Evolutionary conservation across 2,888 invertebrate species (phyloP), one percentile per base, ranked within the genome.

Genomic region (Heliconius cydno): DNA sequence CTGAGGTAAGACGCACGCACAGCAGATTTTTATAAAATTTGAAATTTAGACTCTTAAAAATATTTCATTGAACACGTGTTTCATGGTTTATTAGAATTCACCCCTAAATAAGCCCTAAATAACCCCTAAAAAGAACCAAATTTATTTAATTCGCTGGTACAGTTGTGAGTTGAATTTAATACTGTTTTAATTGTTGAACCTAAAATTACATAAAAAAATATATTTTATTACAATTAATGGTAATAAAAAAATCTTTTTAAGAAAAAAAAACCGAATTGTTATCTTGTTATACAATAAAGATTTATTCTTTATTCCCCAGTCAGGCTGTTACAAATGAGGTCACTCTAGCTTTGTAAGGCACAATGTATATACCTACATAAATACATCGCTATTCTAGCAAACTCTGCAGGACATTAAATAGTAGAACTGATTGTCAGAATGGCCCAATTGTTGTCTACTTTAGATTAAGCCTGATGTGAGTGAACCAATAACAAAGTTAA

Each of bases 331-430:
- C 68, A 70, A 70, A 70, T 70, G 41, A 41, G 68, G 68, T 68
- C 68, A 41, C 41, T 68, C 15, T 84, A 41, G 86, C 87, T 90
- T 88, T 90, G 86, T 86, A 81, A 80, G 85, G 28, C 28, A 28
- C 28, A 28, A 28, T 28, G 28, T 28, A 28, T 28, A 28, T 28
- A 91, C 89, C 87, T 92, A 90, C 90, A 92, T 91, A 88, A 88
- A 91, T 89, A 91, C 89, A 88, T 91, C 90, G 90, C 87, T 87
- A 88, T 87, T 91, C 88, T 90, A 85, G 83, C 82, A 84, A 86
- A 81, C 83, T 82, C 88, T 84, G 85, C 86, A 85, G 87, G 87
- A 87, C 85, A 85, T 86, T 85, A 82, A 86, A 86, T 84, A 78
- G 81, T 75, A 77, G 82, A 83, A 85, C 80, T 82, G 83, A 83